phyloP scores from a whole-genome alignment of 2,797 vertebrate species.

The Geotrypetes seraphini region DNA sequence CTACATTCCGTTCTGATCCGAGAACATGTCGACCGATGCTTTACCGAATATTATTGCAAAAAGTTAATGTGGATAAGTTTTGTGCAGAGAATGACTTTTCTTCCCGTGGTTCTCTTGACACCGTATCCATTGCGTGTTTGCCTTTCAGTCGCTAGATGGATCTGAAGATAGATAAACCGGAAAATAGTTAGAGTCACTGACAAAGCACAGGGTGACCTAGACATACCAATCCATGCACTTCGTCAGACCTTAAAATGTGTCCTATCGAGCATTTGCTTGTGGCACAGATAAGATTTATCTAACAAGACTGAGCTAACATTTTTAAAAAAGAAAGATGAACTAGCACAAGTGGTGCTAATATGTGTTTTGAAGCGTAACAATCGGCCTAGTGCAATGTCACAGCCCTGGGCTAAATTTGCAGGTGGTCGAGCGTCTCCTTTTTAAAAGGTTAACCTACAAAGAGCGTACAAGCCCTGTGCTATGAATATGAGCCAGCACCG shows the following conservation, averaged over 20 bases:
- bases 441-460: constrained; percentile 79
- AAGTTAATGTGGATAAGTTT: constrained; percentile 34
- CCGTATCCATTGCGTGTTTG: constrained; percentile 16
- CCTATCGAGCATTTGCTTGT: constrained; percentile 39
- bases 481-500: constrained; percentile 74
- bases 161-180: constrained; percentile 26
- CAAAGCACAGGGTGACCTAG: constrained; percentile 49
- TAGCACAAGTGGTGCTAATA: constrained; percentile 48
- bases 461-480: constrained; percentile 62
- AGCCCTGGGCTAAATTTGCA: constrained; percentile 68
- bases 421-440: constrained; percentile 72
- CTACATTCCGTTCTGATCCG: constrained; percentile 36
- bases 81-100: constrained; percentile 40
- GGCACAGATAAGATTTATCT: constrained; percentile 44
- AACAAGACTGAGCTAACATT: constrained; percentile 50
- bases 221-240: constrained; percentile 13
- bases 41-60: constrained; percentile 50
- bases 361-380: constrained; percentile 60
- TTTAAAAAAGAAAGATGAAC: constrained; percentile 49
- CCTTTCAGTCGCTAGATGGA: constrained; percentile 26
- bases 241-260: constrained; percentile 30
- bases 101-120: constrained; percentile 23
- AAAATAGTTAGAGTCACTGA: constrained; percentile 29
- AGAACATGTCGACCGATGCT: constrained; percentile 54
- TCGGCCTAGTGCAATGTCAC: constrained; percentile 49